Conservation (phyloP, 1,140 invertebrate species). For the Achroia grisella region DNA sequence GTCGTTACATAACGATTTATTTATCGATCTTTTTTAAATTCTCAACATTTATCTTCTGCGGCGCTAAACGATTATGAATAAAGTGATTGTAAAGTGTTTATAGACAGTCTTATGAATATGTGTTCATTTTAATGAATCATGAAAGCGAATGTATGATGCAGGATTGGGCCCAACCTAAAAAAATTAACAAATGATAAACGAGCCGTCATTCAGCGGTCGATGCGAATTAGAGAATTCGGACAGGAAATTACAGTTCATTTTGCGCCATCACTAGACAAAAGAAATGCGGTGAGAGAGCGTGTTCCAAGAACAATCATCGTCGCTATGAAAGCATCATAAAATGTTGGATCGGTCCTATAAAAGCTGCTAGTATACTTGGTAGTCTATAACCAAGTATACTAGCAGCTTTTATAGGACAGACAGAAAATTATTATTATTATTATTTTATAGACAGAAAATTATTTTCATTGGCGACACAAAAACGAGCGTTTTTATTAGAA, state of each 20-base stretch:
- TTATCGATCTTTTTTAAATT: background rate
- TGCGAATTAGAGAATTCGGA: conserved; percentile 31
- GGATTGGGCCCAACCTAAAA: conserved; percentile 12
- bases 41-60: too few relatives aligned
- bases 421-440: too few relatives aligned
- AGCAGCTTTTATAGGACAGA: too few relatives aligned
- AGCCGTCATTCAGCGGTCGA: conserved; percentile 25
- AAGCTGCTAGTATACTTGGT: too few relatives aligned
- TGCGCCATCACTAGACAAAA: conserved; percentile 41
- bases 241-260: conserved; percentile 53
- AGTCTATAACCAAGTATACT: too few relatives aligned
- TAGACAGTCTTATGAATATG: too few relatives aligned
- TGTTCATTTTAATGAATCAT: too few relatives aligned
- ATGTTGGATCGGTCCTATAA: conserved; percentile 1
- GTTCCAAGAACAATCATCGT: conserved; percentile 24
- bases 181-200: conserved; percentile 38
- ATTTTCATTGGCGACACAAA: too few relatives aligned
- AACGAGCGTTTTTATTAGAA: too few relatives aligned
- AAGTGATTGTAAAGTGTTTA: too few relatives aligned
- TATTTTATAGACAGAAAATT: too few relatives aligned
- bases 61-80: too few relatives aligned
- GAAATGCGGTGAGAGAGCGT: conserved; percentile 42
- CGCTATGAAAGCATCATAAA: conserved; percentile 20
- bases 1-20: background rate
- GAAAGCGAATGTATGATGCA: background rate